phyloP scores from a whole-genome alignment of 2,113 vertebrate species.

The Nyctibius bracteatus region DNA sequence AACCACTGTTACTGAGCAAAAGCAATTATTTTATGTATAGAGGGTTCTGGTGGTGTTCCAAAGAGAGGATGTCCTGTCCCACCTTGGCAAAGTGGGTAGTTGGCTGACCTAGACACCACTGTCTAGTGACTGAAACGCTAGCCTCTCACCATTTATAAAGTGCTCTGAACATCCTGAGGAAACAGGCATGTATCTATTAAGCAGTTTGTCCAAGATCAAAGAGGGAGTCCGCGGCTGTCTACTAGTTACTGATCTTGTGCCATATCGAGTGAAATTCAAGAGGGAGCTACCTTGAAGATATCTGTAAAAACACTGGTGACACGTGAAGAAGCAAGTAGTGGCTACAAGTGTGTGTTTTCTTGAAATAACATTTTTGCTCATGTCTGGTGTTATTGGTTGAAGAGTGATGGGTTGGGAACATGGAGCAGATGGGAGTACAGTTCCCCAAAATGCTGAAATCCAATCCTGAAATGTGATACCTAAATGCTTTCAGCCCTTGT shows the following conservation, averaged over 20 bases:
- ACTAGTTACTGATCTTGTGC: neutral
- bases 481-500: neutral
- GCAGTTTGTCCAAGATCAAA: neutral
- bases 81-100: neutral
- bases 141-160: neutral
- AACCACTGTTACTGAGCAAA: neutral
- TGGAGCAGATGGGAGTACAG: neutral
- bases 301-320: neutral
- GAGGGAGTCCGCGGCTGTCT: neutral
- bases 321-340: neutral
- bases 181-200: neutral
- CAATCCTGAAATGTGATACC: neutral
- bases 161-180: neutral
- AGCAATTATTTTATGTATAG: fast-evolving
- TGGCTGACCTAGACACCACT: neutral
- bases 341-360: neutral
- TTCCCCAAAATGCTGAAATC: slow-evolving; percentile 49
- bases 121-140: neutral
- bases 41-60: neutral
- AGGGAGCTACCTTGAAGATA: neutral
- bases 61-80: neutral
- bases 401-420: neutral
- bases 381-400: neutral
- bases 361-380: neutral
- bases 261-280: neutral